Base-by-base conservation (phyloP, 2,888 invertebrate species). In the Dasypogon diadema region DNA sequence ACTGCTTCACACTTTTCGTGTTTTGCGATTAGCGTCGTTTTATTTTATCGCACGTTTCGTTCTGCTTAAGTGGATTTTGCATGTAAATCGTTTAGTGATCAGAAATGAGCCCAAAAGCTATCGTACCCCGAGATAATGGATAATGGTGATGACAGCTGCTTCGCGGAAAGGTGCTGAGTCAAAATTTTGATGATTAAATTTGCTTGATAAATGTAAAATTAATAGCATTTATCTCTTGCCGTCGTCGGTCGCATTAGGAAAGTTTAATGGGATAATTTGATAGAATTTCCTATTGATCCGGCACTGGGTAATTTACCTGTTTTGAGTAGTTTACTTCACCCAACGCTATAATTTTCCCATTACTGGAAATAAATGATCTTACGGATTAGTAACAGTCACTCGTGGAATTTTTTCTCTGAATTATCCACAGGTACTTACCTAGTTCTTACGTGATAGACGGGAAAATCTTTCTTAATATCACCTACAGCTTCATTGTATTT, bases 1-100 rank as follows among this genome's bases (percentile, higher is more conserved):
- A 55, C 34, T 56, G 54, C 73, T 56, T 73, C 37, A 73, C 73
- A 73, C 73, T 56, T 70, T 73, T 73, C 56, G 42, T 55, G 70
- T 70, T 70, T 54, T 14, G 34, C 54, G 70, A 70, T 54, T 70
- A 54, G 24, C 54, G 51, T 70, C 54, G 70, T 70, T 70, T 70
- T 70, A 70, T 70, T 70, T 70, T 51, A 70, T 70, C 70, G 54
- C 54, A 54, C 70, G 54, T 37, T 73, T 73, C 73, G 73, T 73
- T 73, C 37, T 18, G 73, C 55, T 73, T 73, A 56, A 73, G 56
- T 73, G 56, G 56, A 73, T 73, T 56, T 73, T 34, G 56, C 56
- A 73, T 73, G 55, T 56, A 73, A 56, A 56, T 73, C 56, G 56
- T 22, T 56, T 73, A 26, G 37, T 21, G 46, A 65, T 65, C 48